Evolutionary conservation across 2,113 vertebrate genomes (phyloP).

Genomic region (Tragulus kanchil): DNA sequence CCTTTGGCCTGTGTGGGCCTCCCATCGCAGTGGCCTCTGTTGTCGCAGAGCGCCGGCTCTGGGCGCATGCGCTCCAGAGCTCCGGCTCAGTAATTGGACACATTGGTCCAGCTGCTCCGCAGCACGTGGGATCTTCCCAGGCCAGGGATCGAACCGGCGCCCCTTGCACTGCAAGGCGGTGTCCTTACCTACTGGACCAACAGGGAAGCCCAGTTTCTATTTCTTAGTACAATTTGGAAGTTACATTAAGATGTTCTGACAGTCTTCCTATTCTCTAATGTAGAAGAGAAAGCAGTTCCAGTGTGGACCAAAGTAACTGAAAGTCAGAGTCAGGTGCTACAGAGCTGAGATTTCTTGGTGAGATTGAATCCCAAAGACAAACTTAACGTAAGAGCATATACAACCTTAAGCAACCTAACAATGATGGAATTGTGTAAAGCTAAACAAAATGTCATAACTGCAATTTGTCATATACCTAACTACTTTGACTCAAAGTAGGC

Average conservation of each 20-base stretch:
- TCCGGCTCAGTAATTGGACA: no score
- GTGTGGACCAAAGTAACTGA: not conserved
- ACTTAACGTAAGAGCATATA: not conserved
- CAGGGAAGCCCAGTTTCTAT: not conserved
- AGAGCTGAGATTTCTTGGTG: not conserved
- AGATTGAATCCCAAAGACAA: slow-evolving; percentile 33
- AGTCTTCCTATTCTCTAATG: not conserved
- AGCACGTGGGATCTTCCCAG: no score
- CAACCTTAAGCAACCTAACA: not conserved
- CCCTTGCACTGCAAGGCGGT: no score
- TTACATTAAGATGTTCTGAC: not conserved
- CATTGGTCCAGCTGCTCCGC: no score
- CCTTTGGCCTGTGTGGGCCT: no score
- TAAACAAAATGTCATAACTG: not conserved
- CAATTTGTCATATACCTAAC: not conserved
- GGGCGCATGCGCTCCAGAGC: no score
- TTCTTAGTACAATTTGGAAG: slow-evolving; percentile 13
- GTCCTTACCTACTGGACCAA: no score
- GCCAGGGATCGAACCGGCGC: no score
- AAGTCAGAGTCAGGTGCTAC: not conserved
- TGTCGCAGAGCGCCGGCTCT: no score
- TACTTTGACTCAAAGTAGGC: slow-evolving; percentile 7
- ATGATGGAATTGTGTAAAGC: not conserved
- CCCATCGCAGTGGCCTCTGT: no score
- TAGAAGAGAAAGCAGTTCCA: not conserved